Evolutionary conservation across 2,888 invertebrate genomes (phyloP).

Genomic region (Pharmacophagus antenor): DNA sequence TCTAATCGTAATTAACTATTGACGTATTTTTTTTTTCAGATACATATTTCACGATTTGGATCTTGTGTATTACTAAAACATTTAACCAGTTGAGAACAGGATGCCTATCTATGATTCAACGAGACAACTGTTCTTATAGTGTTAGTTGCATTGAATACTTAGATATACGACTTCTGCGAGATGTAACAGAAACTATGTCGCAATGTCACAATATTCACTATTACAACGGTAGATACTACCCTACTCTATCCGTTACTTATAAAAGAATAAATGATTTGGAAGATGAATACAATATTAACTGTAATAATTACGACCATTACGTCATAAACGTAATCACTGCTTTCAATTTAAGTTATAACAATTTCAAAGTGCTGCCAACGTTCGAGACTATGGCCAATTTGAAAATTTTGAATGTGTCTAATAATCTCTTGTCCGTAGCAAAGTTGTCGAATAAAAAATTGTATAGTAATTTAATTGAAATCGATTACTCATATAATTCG

Average conservation of each 20-base stretch:
- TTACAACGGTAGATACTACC: not conserved
- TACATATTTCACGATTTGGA: not conserved
- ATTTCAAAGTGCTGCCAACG: constrained; percentile 37
- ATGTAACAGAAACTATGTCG: rapidly evolving
- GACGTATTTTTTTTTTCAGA: constrained; percentile 2
- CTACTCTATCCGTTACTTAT: not conserved
- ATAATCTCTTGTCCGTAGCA: constrained; percentile 45
- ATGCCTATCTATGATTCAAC: not conserved
- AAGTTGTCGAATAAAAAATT: constrained; percentile 42
- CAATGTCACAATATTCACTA: not conserved
- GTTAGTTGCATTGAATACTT: not conserved
- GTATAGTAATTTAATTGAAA: constrained; percentile 39
- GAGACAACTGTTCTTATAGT: not conserved
- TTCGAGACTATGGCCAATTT: constrained; percentile 44
- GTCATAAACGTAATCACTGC: constrained; percentile 28
- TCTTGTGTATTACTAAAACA: not conserved
- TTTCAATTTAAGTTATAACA: constrained; percentile 47
- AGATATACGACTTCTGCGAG: not conserved
- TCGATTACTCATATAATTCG: constrained; percentile 56
- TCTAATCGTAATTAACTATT: no score
- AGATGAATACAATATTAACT: not conserved
- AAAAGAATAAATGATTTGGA: not conserved
- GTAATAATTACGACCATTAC: not conserved
- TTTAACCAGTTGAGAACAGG: not conserved
- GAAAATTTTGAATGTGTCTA: constrained; percentile 45